Conservation (phyloP, 2,888 invertebrate genomes). For the Chamaedrilus cognettii region DNA sequence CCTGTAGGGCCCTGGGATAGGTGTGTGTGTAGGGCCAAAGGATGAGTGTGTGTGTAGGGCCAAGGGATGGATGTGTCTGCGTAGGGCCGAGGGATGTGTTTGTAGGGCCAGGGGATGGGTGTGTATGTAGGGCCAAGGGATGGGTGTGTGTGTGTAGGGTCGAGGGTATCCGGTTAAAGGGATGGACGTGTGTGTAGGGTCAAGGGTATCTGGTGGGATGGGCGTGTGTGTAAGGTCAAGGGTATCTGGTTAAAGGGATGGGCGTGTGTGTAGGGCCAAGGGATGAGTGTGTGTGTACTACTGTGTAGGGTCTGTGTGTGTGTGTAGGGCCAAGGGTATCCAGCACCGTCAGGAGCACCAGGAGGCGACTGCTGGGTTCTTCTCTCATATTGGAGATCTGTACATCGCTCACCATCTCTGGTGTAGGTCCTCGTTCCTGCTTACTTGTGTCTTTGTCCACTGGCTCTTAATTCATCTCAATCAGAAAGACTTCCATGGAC, state of each 20-base stretch:
- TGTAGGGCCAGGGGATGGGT: not conserved
- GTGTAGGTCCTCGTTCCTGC: conserved; percentile 69
- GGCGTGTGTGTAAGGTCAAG: not conserved
- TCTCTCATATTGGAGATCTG: conserved; percentile 94
- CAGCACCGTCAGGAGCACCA: conserved; percentile 84
- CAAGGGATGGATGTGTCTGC: no score
- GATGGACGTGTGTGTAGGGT: no score
- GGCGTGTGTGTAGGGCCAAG: not conserved
- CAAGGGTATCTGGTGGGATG: no score
- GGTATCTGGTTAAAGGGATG: not conserved
- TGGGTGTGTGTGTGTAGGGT: no score
- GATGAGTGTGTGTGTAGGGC: no score
- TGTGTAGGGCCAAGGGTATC: conserved; percentile 83
- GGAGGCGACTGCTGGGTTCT: conserved; percentile 97
- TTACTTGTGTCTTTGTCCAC: not conserved
- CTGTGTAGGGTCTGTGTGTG: no score
- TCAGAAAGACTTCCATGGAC: no score
- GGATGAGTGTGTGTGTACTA: not conserved
- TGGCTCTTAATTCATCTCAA: no score
- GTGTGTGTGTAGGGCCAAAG: no score
- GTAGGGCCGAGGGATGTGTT: not conserved
- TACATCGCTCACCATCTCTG: conserved; percentile 99
- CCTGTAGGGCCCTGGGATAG: no score
- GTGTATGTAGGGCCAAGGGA: no score
- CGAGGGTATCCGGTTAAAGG: no score